These are phyloP conservation scores for Lerista edwardsae DNA, from an alignment of 2,797 vertebrate species.

Conservation along the genomic window DNA sequence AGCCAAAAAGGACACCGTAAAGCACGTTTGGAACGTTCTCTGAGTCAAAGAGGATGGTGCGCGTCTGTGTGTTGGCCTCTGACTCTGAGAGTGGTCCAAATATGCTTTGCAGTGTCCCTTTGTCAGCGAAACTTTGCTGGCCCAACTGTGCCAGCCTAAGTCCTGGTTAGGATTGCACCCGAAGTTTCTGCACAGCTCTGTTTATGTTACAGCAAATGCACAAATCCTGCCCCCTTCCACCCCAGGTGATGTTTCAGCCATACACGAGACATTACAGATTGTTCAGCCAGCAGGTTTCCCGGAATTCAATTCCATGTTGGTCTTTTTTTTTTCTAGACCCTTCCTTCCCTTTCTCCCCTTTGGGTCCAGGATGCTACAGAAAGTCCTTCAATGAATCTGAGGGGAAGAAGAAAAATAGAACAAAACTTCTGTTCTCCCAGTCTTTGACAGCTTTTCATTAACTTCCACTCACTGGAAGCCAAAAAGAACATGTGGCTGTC, in stretches of 20 bases:
- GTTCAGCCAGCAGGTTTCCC: neutral
- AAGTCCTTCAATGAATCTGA: slow-evolving; percentile 4
- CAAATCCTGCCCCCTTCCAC: neutral
- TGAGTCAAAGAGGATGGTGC: too few species aligned
- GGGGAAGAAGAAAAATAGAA: neutral
- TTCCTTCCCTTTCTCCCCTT: neutral
- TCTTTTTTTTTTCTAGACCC: neutral
- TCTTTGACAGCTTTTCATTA: slow-evolving; percentile 43
- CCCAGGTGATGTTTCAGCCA: neutral
- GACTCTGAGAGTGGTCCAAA: too few species aligned
- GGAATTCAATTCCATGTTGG: neutral
- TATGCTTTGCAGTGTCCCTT: too few species aligned
- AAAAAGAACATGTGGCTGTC: slow-evolving; percentile 36
- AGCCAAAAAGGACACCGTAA: too few species aligned
- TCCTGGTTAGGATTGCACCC: too few species aligned
- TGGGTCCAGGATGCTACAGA: neutral
- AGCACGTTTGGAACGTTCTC: too few species aligned
- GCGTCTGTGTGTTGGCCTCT: too few species aligned
- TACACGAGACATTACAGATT: neutral
- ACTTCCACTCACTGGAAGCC: slow-evolving; percentile 1
- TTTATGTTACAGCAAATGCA: neutral
- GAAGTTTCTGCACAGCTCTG: neutral
- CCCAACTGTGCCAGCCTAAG: too few species aligned
- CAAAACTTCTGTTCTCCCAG: slow-evolving; percentile 14
- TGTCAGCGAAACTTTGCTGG: too few species aligned